Evolutionary conservation across 2,113 vertebrate species (phyloP), one percentile per base, ranked within the genome.

Genomic region (Girardinichthys multiradiatus): DNA sequence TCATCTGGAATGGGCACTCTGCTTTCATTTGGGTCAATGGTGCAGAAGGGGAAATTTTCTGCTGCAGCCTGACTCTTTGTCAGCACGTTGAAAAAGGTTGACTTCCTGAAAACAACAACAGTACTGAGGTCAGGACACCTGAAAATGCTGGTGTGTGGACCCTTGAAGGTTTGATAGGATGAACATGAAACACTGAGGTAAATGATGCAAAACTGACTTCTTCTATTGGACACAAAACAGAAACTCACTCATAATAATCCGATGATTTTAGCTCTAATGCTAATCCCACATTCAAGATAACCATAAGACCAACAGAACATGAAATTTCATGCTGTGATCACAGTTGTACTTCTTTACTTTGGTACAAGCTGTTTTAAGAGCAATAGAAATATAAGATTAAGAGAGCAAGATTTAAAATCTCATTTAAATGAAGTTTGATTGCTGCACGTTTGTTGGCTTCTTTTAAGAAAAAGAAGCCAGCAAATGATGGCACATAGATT

Each of bases 21-120:
- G 92, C 97, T 98, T 94, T 98, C 96, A 84, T 98, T 97, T 86
- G 96, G 97, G 93, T 98, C 97, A 91, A 96, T 97, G 84, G 97
- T 98, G 93, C 97, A 97, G 94, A 99, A 99, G 57, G 96, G 97
- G 85, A 98, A 96, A 76, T 97, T 96, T 89, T 98, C 96, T 42
- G 97, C 97, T 67, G 96, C 93, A 0, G 95, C 95, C 84, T 96
- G 96, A 91, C 95, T 98, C 92, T 97, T 97, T 54, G 97, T 98
- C 92, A 98, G 92, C 64, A 96, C 96, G 75, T 97, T 97, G 94
- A 97, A 98, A 95, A 98, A 98, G 0, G 96, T 96, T 4, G 97
- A 98, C 92, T 98, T 98, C 95, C 97, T 98, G 90, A 84, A 92
- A 94, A 91, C 85, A 87, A 85, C 91, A 90, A 91, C 88, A 91